phyloP scores from a whole-genome alignment of 2,797 vertebrate genomes.

The Salmo trutta region DNA sequence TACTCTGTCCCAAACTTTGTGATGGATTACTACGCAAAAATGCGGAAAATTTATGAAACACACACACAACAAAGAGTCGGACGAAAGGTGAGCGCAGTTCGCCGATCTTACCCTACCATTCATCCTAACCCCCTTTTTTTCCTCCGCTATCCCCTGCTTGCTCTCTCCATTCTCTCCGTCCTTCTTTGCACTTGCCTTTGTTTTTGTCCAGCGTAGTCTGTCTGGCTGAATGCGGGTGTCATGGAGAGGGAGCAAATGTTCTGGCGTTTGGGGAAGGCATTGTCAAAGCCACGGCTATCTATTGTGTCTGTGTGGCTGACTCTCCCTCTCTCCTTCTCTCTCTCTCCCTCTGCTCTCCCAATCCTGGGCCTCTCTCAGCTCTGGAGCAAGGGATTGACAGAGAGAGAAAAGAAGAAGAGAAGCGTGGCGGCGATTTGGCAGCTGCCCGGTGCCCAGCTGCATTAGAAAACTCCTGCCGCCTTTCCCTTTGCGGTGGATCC shows the following conservation, averaged over 20 bases:
- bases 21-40: not conserved
- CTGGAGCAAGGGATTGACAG: conserved; percentile 36
- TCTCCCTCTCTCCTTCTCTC: conserved; percentile 11
- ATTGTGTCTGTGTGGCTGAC: conserved; percentile 67
- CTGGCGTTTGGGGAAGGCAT: conserved; percentile 61
- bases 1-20: conserved; percentile 10
- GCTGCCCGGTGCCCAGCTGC: conserved; percentile 17
- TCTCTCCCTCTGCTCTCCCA: not conserved
- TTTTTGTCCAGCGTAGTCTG: conserved; percentile 72
- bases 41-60: conserved; percentile 26
- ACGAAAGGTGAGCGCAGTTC: conserved; percentile 84
- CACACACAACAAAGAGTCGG: conserved; percentile 51
- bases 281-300: conserved; percentile 81
- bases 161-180: conserved; percentile 51
- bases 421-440: conserved; percentile 16
- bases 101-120: conserved; percentile 78
- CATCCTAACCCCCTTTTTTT: conserved; percentile 63
- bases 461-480: not conserved
- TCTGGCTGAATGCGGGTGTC: conserved; percentile 77
- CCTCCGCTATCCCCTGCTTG: conserved; percentile 40
- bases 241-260: conserved; percentile 72
- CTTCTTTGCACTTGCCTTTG: conserved; percentile 76
- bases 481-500: not conserved
- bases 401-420: conserved; percentile 14
- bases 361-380: conserved; percentile 26